Percentiles rank a stretch among this genome's conserved stretches.
Evolutionary conservation across 2,113 vertebrate species (phyloP).

Genomic region (Spermophilus dauricus): DNA sequence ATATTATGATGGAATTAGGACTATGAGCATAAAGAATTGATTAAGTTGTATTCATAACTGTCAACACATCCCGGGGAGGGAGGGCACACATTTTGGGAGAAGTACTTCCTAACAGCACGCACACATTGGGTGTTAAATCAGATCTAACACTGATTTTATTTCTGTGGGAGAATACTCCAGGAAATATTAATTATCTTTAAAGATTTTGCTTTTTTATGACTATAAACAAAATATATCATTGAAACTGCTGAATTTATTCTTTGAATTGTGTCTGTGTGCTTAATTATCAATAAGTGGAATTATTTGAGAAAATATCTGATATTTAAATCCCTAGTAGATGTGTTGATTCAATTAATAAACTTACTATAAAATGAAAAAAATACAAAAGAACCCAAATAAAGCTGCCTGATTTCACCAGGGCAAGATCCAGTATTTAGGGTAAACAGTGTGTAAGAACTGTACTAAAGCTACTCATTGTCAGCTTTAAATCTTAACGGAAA

Average conservation of each 20-base stretch:
- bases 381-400: not conserved
- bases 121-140: not conserved
- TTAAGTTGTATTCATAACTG: not conserved
- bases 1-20: not conserved
- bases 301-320: constrained; percentile 54
- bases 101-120: not conserved
- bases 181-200: constrained; percentile 39
- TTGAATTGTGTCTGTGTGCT: not conserved
- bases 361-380: constrained; percentile 4
- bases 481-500: not conserved
- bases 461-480: not conserved
- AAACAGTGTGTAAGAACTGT: not conserved
- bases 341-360: constrained; percentile 67
- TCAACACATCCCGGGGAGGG: not conserved
- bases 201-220: not conserved
- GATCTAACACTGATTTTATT: constrained; percentile 15
- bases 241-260: constrained; percentile 28
- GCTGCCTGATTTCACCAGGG: not conserved
- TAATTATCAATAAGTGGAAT: constrained; percentile 62
- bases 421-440: not conserved
- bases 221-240: constrained; percentile 18
- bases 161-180: constrained; percentile 12
- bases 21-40: not conserved
- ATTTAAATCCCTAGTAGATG: constrained; percentile 41
- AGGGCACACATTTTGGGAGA: not conserved